Evolutionary conservation across 2,888 invertebrate genomes (phyloP).

Genomic region (Ennomos erosarius): DNA sequence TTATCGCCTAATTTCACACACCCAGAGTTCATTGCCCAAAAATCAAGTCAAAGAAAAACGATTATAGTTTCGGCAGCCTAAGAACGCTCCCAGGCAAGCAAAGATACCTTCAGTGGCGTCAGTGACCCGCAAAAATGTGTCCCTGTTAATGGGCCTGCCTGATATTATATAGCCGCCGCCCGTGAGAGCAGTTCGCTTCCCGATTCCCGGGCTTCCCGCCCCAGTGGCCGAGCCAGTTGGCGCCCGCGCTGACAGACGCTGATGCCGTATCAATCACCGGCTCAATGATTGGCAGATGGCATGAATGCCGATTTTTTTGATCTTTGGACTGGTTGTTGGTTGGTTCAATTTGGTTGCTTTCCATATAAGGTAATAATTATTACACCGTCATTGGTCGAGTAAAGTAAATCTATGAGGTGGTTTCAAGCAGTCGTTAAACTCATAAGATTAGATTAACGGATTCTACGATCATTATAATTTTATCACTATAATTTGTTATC

Average conservation of each 20-base stretch:
- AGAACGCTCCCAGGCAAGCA: conserved; percentile 7
- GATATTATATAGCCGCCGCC: conserved; percentile 25
- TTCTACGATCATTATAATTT: no score
- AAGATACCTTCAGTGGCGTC: conserved; percentile 3
- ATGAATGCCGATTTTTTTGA: conserved; percentile 31
- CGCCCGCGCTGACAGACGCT: conserved; percentile 52
- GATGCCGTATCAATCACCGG: conserved; percentile 48
- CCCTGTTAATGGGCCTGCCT: conserved; percentile 27
- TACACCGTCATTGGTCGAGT: not conserved
- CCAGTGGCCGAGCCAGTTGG: conserved; percentile 53
- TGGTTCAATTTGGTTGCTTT: conserved; percentile 18
- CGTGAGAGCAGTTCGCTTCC: conserved; percentile 50
- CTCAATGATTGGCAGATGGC: conserved; percentile 53
- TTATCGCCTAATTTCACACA: conserved; percentile 5
- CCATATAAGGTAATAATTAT: conserved; percentile 16
- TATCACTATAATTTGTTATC: no score
- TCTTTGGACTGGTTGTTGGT: conserved; percentile 24
- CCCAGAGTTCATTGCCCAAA: conserved; percentile 19
- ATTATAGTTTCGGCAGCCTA: conserved; percentile 11
- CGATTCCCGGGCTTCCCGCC: conserved; percentile 52
- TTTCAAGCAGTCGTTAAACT: no score
- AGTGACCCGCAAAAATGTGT: conserved; percentile 25
- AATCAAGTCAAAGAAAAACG: conserved; percentile 2
- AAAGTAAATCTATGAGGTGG: not conserved
- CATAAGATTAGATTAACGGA: no score